Conservation (phyloP, 1,140 invertebrate species). For the Agrypnia vestita region DNA sequence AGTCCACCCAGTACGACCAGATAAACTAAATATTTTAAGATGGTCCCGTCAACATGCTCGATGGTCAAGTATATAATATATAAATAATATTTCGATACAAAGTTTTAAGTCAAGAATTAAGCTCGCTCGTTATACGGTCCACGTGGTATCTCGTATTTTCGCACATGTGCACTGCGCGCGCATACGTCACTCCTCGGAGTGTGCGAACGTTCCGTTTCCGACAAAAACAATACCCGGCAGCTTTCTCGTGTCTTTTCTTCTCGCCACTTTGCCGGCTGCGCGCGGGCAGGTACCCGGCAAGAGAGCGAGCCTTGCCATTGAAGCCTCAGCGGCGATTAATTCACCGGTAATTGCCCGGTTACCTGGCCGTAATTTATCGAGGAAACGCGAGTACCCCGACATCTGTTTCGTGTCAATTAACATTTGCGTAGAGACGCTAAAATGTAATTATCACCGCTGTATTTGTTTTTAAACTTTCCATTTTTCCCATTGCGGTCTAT, state of each 20-base stretch:
- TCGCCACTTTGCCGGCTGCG: neutral
- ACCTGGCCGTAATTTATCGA: conserved; percentile 8
- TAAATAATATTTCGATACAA: no score
- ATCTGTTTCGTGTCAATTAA: conserved; percentile 7
- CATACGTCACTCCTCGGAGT: no score
- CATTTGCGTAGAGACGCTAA: neutral
- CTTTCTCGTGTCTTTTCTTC: conserved; percentile 28
- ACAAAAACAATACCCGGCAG: neutral
- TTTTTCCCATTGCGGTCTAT: neutral
- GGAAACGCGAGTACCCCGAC: conserved; percentile 16
- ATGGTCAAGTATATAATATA: no score
- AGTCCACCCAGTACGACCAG: no score
- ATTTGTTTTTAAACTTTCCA: conserved; percentile 8
- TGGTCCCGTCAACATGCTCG: no score
- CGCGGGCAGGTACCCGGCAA: no score
- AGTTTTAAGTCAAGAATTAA: no score
- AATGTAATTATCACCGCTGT: conserved; percentile 19
- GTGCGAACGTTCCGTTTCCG: no score
- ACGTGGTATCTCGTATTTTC: no score
- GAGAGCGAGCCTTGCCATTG: conserved; percentile 11
- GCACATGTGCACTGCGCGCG: no score
- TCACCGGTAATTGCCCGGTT: conserved; percentile 15
- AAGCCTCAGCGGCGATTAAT: conserved; percentile 3
- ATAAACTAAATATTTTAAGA: no score
- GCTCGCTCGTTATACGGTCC: no score